Evolutionary conservation across 2,888 invertebrate species (phyloP), one percentile per base, ranked within the genome.

Genomic region (Lumbricus terrestris): DNA sequence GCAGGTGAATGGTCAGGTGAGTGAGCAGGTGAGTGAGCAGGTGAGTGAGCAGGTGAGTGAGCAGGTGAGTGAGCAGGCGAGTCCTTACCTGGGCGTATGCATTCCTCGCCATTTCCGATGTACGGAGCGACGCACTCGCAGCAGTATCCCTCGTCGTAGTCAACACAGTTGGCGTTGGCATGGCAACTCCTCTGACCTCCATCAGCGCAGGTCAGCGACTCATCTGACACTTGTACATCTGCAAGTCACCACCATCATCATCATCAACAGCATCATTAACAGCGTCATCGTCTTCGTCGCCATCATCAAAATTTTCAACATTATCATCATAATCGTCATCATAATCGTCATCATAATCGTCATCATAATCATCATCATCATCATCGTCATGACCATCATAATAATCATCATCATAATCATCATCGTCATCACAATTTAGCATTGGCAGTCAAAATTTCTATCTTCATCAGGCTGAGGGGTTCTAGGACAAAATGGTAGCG

Each of bases 51-150:
- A 16, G 2, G n/a, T 16, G 11, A 69, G 69, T 69, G 16, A 69
- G n/a, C n/a, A 69, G n/a, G n/a, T 69, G 69, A 69, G 69, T n/a
- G n/a, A 11, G 69, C 69, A 69, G n/a, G n/a, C 11, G n/a, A n/a
- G 69, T 47, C 16, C 18, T 89, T 93, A 96, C 97, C 96, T 94
- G 97, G 96, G 94, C 97, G 97, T 91, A 99, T 96, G 94, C 99
- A 99, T 90, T 97, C 97, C 94, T 96, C 96, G 90, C 99, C 99
- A 94, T 99, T 99, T 91, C 99, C 99, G 94, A 97, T 98, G 95
- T 96, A 98, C 15, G 97, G 97, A 82, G 96, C 96, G 0, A 93
- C 92, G 94, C 99, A 99, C 92, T 96, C 96, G 94, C 99, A 99
- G 94, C 99, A 99, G 94, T 97, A 98, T 18, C 98, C 98, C 54